phyloP scores from a whole-genome alignment of 2,797 vertebrate species.

The Botia almorhae region DNA sequence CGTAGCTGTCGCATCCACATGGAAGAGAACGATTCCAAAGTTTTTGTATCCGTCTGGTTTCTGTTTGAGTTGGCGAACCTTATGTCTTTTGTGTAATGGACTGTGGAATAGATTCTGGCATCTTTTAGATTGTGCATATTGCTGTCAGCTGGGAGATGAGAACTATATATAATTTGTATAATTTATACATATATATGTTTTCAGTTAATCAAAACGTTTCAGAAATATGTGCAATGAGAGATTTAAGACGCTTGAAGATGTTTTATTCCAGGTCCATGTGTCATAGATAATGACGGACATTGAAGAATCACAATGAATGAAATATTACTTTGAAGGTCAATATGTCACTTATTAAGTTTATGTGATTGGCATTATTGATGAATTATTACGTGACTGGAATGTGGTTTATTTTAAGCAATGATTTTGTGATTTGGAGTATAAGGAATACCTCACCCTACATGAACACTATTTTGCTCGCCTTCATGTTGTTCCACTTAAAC shows the following conservation, averaged over 20 bases:
- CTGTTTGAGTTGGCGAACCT: background rate
- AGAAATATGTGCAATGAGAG: conserved; percentile 66
- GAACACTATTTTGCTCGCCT: background rate
- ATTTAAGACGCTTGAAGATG: conserved; percentile 63
- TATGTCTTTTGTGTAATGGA: conserved; percentile 43
- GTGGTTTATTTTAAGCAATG: conserved; percentile 4
- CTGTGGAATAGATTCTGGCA: conserved; percentile 72
- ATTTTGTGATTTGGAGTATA: conserved; percentile 21
- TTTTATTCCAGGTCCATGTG: conserved; percentile 65
- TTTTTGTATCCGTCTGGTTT: conserved; percentile 9
- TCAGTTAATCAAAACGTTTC: conserved; percentile 45
- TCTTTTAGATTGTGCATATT: conserved; percentile 70
- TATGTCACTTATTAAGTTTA: conserved; percentile 5
- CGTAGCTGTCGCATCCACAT: conserved; percentile 72
- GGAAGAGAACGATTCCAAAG: conserved; percentile 77
- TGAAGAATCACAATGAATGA: background rate
- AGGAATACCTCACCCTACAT: conserved; percentile 8
- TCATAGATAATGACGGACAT: background rate
- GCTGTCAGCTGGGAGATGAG: conserved; percentile 59
- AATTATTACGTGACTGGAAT: background rate
- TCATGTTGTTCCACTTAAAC: background rate
- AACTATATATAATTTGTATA: conserved; percentile 71
- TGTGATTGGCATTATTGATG: conserved; percentile 1
- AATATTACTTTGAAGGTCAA: background rate
- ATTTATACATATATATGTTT: conserved; percentile 71